phyloP scores from a whole-genome alignment of 2,113 vertebrate genomes.

The Siphamia tubifer region DNA sequence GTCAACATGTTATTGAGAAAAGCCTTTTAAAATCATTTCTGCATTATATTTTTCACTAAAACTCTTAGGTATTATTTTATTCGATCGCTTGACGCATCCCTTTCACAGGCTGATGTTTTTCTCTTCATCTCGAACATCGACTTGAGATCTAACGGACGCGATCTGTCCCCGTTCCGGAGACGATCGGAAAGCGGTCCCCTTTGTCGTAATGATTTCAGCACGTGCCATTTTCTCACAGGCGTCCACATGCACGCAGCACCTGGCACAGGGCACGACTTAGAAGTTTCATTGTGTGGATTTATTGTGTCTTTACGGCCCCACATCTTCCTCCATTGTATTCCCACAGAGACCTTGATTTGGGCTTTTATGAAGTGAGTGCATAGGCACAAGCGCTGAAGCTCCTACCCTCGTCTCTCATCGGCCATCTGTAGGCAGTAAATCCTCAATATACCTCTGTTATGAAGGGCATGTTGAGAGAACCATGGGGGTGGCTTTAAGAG shows the following conservation, averaged over 20 bases:
- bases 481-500: conserved; percentile 71
- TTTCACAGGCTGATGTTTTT: no score
- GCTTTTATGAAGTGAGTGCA: conserved; percentile 64
- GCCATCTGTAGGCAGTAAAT: conserved; percentile 78
- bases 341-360: conserved; percentile 59
- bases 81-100: no score
- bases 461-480: conserved; percentile 64
- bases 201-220: conserved; percentile 24
- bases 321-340: conserved; percentile 57
- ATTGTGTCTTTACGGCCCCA: conserved; percentile 53
- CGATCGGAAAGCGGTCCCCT: neutral
- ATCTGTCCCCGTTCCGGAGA: no score
- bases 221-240: conserved; percentile 36
- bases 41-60: no score
- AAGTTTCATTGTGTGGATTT: conserved; percentile 59
- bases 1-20: no score
- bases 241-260: conserved; percentile 36
- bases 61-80: no score
- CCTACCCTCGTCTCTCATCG: conserved; percentile 43
- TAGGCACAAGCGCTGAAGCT: conserved; percentile 24
- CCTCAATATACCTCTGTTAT: conserved; percentile 62
- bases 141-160: no score
- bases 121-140: no score
- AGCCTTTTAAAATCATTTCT: no score
- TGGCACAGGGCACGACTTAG: conserved; percentile 49